Evolutionary conservation across 2,113 vertebrate species (phyloP).

Genomic region (Hemiprocne comata): DNA sequence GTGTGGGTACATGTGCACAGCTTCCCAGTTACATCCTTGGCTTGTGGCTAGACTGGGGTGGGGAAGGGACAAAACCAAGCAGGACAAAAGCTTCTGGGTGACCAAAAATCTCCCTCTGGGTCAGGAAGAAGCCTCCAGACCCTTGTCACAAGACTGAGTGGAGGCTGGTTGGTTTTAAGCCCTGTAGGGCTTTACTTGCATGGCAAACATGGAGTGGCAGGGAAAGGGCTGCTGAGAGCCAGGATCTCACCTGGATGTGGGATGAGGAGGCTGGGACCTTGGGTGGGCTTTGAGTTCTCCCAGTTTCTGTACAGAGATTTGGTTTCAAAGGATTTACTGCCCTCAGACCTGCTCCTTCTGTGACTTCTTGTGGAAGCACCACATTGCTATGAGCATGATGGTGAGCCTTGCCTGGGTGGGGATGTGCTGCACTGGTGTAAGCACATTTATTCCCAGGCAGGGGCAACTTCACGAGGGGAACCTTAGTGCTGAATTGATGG

Average conservation of each 20-base stretch:
- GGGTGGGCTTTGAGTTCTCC: background rate
- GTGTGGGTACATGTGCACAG: fast-evolving
- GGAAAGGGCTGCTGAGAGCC: background rate
- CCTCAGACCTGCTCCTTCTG: background rate
- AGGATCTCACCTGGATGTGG: background rate
- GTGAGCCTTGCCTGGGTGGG: background rate
- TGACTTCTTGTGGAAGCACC: background rate
- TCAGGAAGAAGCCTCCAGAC: background rate
- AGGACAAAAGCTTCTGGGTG: background rate
- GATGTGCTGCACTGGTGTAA: background rate
- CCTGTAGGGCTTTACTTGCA: background rate
- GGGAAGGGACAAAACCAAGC: background rate
- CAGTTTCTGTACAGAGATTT: background rate
- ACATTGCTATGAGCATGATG: background rate
- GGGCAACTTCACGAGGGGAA: fast-evolving
- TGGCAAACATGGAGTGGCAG: fast-evolving
- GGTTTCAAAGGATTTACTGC: background rate
- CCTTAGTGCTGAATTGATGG: fast-evolving
- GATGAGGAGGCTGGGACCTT: background rate
- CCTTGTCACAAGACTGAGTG: background rate
- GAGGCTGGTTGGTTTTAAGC: background rate
- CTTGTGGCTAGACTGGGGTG: background rate
- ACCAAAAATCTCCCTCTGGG: background rate
- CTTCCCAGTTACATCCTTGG: background rate
- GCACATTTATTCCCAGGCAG: background rate